Evolutionary conservation across 2,797 vertebrate genomes (phyloP), one percentile per base, ranked within the genome.

Genomic region (Mastacembelus armatus): DNA sequence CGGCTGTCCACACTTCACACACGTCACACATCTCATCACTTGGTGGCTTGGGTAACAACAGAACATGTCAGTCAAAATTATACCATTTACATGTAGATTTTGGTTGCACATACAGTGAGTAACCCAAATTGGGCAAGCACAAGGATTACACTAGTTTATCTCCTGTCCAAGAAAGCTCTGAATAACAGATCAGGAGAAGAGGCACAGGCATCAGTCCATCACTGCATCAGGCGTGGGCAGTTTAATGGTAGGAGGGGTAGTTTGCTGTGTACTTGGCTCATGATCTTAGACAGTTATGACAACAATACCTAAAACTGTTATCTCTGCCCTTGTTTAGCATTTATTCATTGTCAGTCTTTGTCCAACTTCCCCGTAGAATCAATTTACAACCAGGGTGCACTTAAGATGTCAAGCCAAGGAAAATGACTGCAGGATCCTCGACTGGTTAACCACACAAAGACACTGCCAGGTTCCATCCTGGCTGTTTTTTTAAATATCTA

Each of bases 1-100:
- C 97, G 0, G 96, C 98, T 0, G 98, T 99, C 98, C 98, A 98
- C 74, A 98, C 98, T 88, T 98, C 96, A 0, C 98, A 98, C 72
- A 99, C 95, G 10, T 99, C 97, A 0, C 98, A 98, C 94, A 98
- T 98, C 91, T 98, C 97, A 0, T 97, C 96, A 0, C 93, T 96
- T 45, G 88, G 50, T 2, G 96, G 93, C 98, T 99, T 91, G 8
- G 40, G 35, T 1, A 14, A 50, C 43, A 39, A 47, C 15, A 59
- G 8, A 40, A 30, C 0, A 0, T 11, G 24, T 36, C 10, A 32
- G 15, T 44, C 10, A 59, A n/a, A 30, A 54, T n/a, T 14, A 22
- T 9, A 7, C 51, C 5, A 35, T 38, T 55, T 35, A 6, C 0
- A 12, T 14, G 1, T 18, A 29, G 4, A 32, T n/a, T n/a, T 35